phyloP scores from a whole-genome alignment of 2,113 vertebrate genomes.

The Xiphophorus maculatus region DNA sequence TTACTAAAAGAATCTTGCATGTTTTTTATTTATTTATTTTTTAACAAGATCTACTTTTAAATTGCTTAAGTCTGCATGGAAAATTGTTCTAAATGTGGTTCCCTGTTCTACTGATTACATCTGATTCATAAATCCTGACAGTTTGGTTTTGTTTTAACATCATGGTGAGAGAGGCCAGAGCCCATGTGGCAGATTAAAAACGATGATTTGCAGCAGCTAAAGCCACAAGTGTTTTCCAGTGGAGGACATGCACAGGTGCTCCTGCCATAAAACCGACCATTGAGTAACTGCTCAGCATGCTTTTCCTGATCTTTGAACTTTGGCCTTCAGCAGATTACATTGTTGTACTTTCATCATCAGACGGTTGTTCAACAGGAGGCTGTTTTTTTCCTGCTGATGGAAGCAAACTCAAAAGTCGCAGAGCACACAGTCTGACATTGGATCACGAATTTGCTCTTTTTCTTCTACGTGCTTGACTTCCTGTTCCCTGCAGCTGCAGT shows the following conservation, averaged over 20 bases:
- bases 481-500: not conserved
- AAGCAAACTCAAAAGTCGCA: not conserved
- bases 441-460: not conserved
- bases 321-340: constrained; percentile 46
- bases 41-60: not conserved
- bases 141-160: not conserved
- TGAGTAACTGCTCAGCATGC: not conserved
- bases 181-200: not conserved
- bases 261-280: not conserved
- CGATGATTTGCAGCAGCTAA: not conserved
- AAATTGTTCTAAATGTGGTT: not conserved
- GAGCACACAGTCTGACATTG: constrained; percentile 12
- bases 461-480: not conserved
- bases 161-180: not conserved
- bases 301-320: constrained; percentile 58
- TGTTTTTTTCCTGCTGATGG: constrained; percentile 10
- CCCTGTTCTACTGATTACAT: not conserved
- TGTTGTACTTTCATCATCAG: not conserved
- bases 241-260: not conserved
- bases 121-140: not conserved
- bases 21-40: not conserved
- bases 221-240: constrained; percentile 1
- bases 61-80: not conserved
- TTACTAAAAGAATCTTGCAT: not conserved
- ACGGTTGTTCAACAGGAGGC: constrained; percentile 10